Conservation (phyloP, 1,140 invertebrate species). For the Dysdera silvatica region DNA sequence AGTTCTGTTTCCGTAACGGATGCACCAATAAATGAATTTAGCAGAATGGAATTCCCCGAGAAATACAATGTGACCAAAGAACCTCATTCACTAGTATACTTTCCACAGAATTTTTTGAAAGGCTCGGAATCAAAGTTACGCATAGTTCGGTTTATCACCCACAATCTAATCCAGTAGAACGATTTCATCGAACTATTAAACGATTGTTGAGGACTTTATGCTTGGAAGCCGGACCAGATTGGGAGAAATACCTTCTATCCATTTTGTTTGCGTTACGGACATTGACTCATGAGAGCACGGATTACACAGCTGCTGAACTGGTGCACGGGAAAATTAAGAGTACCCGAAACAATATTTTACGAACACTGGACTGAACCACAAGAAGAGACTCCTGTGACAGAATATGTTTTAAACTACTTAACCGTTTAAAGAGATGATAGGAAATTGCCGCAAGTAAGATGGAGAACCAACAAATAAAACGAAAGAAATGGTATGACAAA, state of each 20-base stretch:
- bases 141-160: neutral
- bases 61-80: neutral
- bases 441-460: neutral
- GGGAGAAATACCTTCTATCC: neutral
- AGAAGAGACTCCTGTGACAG: neutral
- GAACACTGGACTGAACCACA: neutral
- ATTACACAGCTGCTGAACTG: neutral
- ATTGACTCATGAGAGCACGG: neutral
- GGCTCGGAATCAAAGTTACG: neutral
- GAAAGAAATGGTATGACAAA: neutral
- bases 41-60: neutral
- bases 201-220: neutral
- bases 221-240: neutral
- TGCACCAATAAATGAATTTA: neutral
- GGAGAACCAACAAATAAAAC: neutral
- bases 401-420: neutral
- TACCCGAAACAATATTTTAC: neutral
- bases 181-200: neutral
- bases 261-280: neutral
- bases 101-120: neutral
- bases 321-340: constrained; percentile 2
- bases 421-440: neutral
- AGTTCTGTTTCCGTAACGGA: neutral
- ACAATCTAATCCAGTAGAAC: neutral
- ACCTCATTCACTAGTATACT: neutral